Base-by-base conservation (phyloP, 2,888 invertebrate genomes). In the Melieria crassipennis region DNA sequence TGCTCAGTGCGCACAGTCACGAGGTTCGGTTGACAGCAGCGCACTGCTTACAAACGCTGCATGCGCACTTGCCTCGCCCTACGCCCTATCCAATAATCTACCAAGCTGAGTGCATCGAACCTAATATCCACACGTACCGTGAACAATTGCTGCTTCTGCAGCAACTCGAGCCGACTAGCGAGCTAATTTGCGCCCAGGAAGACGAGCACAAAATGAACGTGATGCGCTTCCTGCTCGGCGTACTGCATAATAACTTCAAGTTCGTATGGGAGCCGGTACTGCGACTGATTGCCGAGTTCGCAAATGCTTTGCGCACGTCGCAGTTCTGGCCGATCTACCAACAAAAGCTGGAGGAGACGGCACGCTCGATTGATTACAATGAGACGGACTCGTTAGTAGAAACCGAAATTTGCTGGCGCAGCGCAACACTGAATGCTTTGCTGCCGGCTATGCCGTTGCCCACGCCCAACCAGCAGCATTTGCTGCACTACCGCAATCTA, bases 221-320 rank as follows among this genome's bases (percentile, higher is more conserved):
- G 0, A 83, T 98, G 30, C 89, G 92, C 73, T 96, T 94, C 80
- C 89, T 97, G 79, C 88, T 97, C 48, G 96, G 97, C 3, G 89
- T 91, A 72, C 87, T 97, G 64, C 94, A 94, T 84, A 89, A 94
- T 30, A 97, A 97, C 84, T 97, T 98, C 81, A 93, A 94, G 78
- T 88, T 96, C 11, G 84, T 98, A 0, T 98, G 98, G 98, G 92
- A 94, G 74, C 95, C 97, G 0, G 89, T 94, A 0, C 88, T 90
- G 13, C 91, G 93, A 80, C 88, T 96, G 56, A 91, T 98, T 62
- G 89, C 91, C 2, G 90, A 92, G 0, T 94, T 93, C 82, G 94
- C 94, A 0, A 89, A 89, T 79, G 89, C 90, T 0, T 84, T 92
- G 80, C 82, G 88, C 0, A 80, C 87, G 1, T 87, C 89, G n/a